phyloP scores from a whole-genome alignment of 1,140 invertebrate species.

The Sitodiplosis mosellana region DNA sequence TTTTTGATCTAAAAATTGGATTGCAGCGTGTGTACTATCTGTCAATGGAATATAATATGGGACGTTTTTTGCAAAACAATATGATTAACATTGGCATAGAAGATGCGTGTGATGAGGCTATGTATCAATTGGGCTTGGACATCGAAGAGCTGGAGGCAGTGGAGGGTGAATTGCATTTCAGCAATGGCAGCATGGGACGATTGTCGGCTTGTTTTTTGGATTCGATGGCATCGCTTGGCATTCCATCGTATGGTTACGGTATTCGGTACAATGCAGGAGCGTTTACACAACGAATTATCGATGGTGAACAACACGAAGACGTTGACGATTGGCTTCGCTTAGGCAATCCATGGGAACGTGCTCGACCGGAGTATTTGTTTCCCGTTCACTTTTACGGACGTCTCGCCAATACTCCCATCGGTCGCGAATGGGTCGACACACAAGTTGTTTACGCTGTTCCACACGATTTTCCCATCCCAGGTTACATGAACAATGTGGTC shows the following conservation, averaged over 20 bases:
- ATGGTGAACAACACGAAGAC: constrained; percentile 94
- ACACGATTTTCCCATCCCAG: constrained; percentile 95
- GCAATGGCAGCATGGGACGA: constrained; percentile 94
- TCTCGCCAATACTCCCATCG: constrained; percentile 67
- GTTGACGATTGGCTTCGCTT: constrained; percentile 95
- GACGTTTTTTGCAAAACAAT: constrained; percentile 88
- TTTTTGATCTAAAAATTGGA: background rate
- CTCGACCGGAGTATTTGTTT: constrained; percentile 87
- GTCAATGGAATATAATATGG: constrained; percentile 99
- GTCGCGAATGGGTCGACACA: constrained; percentile 89
- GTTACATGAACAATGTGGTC: constrained; percentile 95
- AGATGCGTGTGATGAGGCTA: constrained; percentile 88
- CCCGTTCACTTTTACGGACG: constrained; percentile 93
- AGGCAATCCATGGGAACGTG: constrained; percentile 97
- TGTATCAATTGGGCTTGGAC: constrained; percentile 95
- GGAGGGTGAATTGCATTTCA: constrained; percentile 97
- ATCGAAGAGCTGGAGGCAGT: constrained; percentile 96
- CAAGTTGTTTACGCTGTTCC: constrained; percentile 96
- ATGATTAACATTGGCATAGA: constrained; percentile 99
- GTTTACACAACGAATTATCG: constrained; percentile 88
- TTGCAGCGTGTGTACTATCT: constrained; percentile 94
- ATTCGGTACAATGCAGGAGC: constrained; percentile 99
- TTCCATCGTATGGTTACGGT: constrained; percentile 97
- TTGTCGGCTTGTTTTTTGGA: constrained; percentile 97
- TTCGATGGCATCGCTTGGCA: constrained; percentile 98